Percentiles rank a stretch among this genome's conserved stretches.
Evolutionary conservation across 2,113 vertebrate genomes (phyloP).

Genomic region (Xiphophorus hellerii): DNA sequence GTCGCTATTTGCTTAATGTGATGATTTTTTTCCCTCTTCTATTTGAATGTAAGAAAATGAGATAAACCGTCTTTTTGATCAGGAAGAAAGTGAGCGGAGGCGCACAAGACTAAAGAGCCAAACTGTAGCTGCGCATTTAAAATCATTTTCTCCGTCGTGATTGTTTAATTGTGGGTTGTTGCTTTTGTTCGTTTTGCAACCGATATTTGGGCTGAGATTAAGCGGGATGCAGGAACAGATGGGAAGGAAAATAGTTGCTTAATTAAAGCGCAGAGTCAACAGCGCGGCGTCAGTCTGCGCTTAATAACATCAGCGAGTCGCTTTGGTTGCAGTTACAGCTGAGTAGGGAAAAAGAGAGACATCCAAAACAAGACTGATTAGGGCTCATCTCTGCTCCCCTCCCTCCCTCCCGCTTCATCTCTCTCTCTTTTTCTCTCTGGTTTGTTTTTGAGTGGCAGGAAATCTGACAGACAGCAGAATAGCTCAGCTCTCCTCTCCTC

Average conservation of each 20-base stretch:
- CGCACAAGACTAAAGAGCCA: neutral
- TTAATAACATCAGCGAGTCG: slow-evolving; percentile 72
- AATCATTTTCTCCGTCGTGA: slow-evolving; percentile 1
- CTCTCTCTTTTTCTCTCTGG: slow-evolving; percentile 10
- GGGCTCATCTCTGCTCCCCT: slow-evolving; percentile 34
- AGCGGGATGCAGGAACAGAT: slow-evolving; percentile 70
- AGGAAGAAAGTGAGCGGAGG: slow-evolving; percentile 3
- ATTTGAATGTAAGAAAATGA: slow-evolving; percentile 7
- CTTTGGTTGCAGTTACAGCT: slow-evolving; percentile 73
- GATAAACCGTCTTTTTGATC: slow-evolving; percentile 31
- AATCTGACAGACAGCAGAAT: slow-evolving; percentile 64
- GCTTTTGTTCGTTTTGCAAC: neutral
- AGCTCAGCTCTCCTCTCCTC: slow-evolving; percentile 43
- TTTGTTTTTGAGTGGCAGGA: slow-evolving; percentile 62
- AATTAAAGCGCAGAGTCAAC: slow-evolving; percentile 77
- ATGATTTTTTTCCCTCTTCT: neutral
- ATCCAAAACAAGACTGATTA: slow-evolving; percentile 63
- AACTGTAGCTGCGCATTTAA: neutral
- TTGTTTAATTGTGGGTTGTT: neutral
- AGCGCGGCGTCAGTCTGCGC: slow-evolving; percentile 61
- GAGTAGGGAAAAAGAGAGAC: slow-evolving; percentile 30
- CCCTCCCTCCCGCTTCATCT: neutral
- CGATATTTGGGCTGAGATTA: slow-evolving; percentile 5
- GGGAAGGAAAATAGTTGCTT: slow-evolving; percentile 70
- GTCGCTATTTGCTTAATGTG: slow-evolving; percentile 12